Evolutionary conservation across 92 coral and sea anemone genomes (phyloP).

Genomic region (Phenganax subtilis): DNA sequence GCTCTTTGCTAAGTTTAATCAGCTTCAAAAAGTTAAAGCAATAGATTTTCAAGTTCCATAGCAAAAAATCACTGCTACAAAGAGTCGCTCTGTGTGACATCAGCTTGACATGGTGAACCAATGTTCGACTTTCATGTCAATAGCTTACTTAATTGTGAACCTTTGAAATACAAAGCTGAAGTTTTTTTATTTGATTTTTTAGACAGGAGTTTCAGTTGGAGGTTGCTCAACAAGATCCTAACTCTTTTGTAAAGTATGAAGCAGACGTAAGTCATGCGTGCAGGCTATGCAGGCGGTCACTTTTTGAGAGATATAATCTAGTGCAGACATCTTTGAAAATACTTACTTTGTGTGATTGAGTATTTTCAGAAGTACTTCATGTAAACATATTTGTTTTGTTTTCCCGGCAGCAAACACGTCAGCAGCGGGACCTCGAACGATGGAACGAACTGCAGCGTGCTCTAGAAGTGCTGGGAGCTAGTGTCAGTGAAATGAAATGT

Average conservation of each 20-base stretch:
- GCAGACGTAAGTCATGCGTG: conserved; percentile 3
- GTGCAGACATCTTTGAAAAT: neutral
- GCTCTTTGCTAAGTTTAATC: no score
- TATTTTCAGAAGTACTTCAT: no score
- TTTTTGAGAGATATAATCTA: neutral
- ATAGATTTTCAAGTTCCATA: no score
- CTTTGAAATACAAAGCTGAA: neutral
- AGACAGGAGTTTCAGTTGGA: conserved; percentile 87
- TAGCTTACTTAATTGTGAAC: neutral
- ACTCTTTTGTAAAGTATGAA: conserved; percentile 49
- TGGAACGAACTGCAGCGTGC: conserved; percentile 95
- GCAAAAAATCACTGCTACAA: no score
- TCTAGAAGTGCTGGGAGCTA: conserved; percentile 74
- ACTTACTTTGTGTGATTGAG: neutral
- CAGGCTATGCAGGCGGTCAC: neutral
- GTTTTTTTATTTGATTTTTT: neutral
- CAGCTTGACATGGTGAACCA: no score
- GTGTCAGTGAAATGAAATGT: conserved; percentile 72
- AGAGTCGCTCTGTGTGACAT: no score
- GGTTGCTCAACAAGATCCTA: conserved; percentile 59
- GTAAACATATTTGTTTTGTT: no score
- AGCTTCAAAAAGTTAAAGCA: no score
- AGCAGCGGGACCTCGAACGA: conserved; percentile 59
- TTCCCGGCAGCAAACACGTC: conserved; percentile 49
- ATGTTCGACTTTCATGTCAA: no score